Base-by-base conservation (phyloP, 2,113 vertebrate genomes). In the Vulpes vulpes region DNA sequence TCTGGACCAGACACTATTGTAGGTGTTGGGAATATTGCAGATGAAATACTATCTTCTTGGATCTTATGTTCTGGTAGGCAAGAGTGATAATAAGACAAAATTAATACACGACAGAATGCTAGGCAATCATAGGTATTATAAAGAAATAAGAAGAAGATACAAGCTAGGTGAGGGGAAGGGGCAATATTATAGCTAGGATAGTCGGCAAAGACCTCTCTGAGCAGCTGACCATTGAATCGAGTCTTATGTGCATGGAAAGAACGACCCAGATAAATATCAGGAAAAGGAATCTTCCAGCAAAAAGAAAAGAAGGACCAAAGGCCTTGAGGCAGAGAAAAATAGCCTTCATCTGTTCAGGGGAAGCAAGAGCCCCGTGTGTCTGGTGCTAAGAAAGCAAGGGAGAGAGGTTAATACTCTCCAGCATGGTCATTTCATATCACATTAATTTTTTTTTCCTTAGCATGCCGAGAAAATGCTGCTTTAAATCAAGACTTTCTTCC, bases 401-500 rank as follows among this genome's bases (percentile, higher is more conserved):
- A 60, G 64, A 43, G 23, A 23, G 65, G 65, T 89, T 89, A 91
- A 65, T 15, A 27, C 6, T 71, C 91, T 73, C 93, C 69, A 73
- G 71, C 91, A 15, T 4, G 11, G 23, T 65, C 67, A 79, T 51
- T 92, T 83, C 86, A 25, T 65, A 84, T 32, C 83, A 53, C 32
- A 76, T 38, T 73, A 51, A 91, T 91, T 59, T 51, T 82, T 84
- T 71, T 57, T 69, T 38, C 85, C 35, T 2, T 35, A 96, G 89
- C 57, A 30, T n/a, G 51, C 89, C 4, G 25, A 82, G 51, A 67
- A 67, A 73, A 94, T 12, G 53, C 97, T 96, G 96, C 86, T 98
- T 97, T 94, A 95, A 93, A 97, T 97, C 96, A 95, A 91, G 81
- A 73, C 43, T 53, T n/a, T 59, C 43, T 91, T 69, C 51, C 43